Evolutionary conservation across 2,888 invertebrate genomes (phyloP), one percentile per base, ranked within the genome.

Genomic region (Brenthis ino): DNA sequence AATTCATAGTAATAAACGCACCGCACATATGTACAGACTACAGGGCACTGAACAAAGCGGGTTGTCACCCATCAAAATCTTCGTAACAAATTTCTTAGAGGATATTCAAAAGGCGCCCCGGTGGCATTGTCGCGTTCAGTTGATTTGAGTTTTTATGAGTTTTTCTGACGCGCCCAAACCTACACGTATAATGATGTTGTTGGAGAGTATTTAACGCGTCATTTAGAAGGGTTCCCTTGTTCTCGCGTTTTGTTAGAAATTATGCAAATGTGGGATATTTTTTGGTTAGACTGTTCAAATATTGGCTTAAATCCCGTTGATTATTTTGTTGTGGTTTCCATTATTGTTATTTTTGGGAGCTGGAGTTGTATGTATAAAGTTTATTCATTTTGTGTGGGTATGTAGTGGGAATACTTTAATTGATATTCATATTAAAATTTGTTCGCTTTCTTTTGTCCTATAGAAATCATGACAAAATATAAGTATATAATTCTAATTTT

Each of bases 11-110:
- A 82, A 85, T 86, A 85, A 85, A 83, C 77, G 75, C 58, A 76
- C 74, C 74, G 72, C 79, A 75, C 78, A 76, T 78, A 77, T 79
- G 79, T 72, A 72, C 76, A 72, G 74, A 67, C 64, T 28, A 28
- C 28, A 28, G 28, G 28, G 64, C 65, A 66, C 63, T 67, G 71
- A 74, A 72, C 77, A 73, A 75, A 72, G 67, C 77, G 78, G 73
- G 75, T 79, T 82, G 82, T 82, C 85, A 85, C 84, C 84, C 84
- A 88, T 88, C 86, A 85, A 82, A 86, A 65, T 65, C 53, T 56
- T 85, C 82, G 81, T 85, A 85, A 89, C 89, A 88, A 88, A 88
- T 90, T 88, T 88, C 88, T 89, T 88, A 83, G 86, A 86, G 83
- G 37, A 43, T 85, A 85, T 84, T 85, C 82, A 43, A 88, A 65